These are phyloP conservation scores for Rhinopomastus cyanomelas DNA, from an alignment of 2,113 vertebrate species.

Conservation along the genomic window DNA sequence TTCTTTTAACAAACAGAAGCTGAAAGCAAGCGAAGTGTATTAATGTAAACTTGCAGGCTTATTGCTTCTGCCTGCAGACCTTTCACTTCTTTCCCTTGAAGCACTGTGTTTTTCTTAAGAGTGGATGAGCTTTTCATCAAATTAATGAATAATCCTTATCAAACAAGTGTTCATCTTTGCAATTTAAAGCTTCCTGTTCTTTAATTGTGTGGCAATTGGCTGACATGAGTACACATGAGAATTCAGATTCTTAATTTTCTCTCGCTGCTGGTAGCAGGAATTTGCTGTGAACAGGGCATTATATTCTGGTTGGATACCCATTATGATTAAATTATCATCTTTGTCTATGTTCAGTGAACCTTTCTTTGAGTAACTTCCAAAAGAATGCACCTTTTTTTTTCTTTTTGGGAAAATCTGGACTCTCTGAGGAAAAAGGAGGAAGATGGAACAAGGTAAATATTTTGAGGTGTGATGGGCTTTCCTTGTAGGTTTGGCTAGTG, in stretches of 20 bases:
- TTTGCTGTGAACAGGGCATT: conserved; percentile 67
- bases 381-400: conserved; percentile 66
- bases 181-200: background rate
- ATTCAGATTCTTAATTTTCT: conserved; percentile 38
- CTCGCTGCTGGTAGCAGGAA: conserved; percentile 49
- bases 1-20: background rate
- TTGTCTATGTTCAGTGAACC: conserved; percentile 65
- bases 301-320: conserved; percentile 67
- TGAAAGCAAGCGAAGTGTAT: background rate
- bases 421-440: background rate
- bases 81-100: background rate
- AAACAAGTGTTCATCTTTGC: conserved; percentile 9
- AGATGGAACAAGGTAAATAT: conserved; percentile 49
- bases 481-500: conserved; percentile 37
- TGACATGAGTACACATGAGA: conserved; percentile 13
- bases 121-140: conserved; percentile 12
- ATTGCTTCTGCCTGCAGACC: background rate
- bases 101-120: background rate
- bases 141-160: conserved; percentile 31
- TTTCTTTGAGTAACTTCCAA: conserved; percentile 43
- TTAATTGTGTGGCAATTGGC: conserved; percentile 13
- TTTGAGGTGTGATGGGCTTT: conserved; percentile 38
- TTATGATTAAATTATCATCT: conserved; percentile 61
- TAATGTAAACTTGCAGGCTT: conserved; percentile 5
- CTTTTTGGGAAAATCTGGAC: conserved; percentile 48